Base-by-base conservation (phyloP, 1,140 invertebrate species). In the Plodia interpunctella region DNA sequence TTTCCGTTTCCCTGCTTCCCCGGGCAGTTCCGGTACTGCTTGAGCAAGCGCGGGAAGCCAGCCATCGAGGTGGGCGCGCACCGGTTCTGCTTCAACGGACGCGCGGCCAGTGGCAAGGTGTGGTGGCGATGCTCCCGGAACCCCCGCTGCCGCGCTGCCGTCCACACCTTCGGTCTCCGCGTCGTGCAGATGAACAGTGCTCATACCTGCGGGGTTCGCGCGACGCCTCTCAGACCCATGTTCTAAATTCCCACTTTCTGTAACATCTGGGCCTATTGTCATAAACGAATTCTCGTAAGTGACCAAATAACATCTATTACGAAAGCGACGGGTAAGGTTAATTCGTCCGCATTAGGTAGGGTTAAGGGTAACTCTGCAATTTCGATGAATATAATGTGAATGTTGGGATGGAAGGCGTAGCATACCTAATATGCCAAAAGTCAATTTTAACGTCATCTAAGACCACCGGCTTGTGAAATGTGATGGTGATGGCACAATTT, bases 111-210 rank as follows among this genome's bases (percentile, higher is more conserved):
- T 59, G 87, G 87, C 20, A 90, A 90, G 65, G 86, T 88, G 18
- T 90, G 87, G 87, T 90, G 87, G 87, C 75, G 87, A 0, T 90
- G 87, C 63, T 88, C 86, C 19, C 74, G 86, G 18, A 90, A 88
- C 59, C 87, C 86, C 0, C 79, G 86, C 19, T 90, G 87, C 62
- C 71, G 86, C 9, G 86, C 87, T 15, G 86, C 87, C 5, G 87
- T 90, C 0, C 87, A 90, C 62, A 90, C 87, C 15, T 88, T 88
- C 59, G 86, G 84, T 11, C 60, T 88, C 38, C 73, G 86, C 19
- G 86, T 88, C 10, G 86, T 90, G 15, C 86, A 88, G 57, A 87
- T 88, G 82, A 90, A 90, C 55, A 87, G 83, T 62, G 80, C 82
- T 0, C 87, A 90, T 57, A 90, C 86, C 11, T 87, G 86, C 61